A percentile compares a stretch with the other conserved stretches of the same genome.
Evolutionary conservation across 2,113 vertebrate species (phyloP).

Genomic region (Cercocebus atys): DNA sequence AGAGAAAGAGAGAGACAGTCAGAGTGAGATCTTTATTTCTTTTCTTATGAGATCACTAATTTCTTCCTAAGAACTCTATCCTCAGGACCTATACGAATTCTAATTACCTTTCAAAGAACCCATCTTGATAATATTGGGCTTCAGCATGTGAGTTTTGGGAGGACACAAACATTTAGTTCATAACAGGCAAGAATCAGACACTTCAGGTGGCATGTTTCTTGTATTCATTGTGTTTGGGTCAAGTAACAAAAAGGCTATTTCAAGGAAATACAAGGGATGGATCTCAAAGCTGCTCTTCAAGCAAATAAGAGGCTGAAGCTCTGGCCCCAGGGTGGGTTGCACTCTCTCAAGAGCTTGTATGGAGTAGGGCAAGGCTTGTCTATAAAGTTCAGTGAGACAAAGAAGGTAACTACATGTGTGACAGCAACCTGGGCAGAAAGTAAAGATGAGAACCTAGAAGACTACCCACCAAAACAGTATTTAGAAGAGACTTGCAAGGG

Average conservation of each 20-base stretch:
- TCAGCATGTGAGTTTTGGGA: background rate
- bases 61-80: background rate
- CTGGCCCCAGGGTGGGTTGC: background rate
- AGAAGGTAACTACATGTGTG: accelerated
- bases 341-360: background rate
- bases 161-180: background rate
- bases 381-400: background rate
- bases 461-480: too few relatives aligned
- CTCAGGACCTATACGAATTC: background rate
- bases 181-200: background rate
- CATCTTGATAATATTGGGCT: background rate
- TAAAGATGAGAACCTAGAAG: background rate
- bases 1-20: too few relatives aligned
- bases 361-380: background rate
- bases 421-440: background rate
- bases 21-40: background rate
- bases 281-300: background rate
- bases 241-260: background rate
- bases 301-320: background rate
- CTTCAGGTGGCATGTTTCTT: background rate
- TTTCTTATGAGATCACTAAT: background rate
- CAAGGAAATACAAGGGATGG: background rate
- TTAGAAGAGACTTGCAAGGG: background rate
- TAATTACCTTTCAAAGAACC: background rate
- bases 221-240: background rate